Percentiles rank a stretch among this genome's conserved stretches.
Evolutionary conservation across 1,140 invertebrate genomes (phyloP).

Genomic region (Trichoplusia ni): DNA sequence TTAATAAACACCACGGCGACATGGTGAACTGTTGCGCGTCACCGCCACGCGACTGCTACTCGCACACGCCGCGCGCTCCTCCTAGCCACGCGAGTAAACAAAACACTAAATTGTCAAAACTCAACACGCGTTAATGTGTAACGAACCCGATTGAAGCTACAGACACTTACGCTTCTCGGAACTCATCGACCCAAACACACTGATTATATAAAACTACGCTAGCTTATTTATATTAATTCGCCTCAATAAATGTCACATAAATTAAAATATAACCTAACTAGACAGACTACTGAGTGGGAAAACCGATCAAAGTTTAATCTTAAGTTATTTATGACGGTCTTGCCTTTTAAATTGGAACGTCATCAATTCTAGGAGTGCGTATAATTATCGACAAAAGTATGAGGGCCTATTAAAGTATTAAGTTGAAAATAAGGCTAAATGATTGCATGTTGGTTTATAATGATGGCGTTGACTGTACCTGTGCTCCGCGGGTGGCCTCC

Average conservation of each 20-base stretch:
- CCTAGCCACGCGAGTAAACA: not conserved
- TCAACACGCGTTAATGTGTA: too few relatives aligned
- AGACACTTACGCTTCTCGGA: not conserved
- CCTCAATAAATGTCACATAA: slow-evolving; percentile 11
- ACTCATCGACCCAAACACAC: slow-evolving; percentile 4
- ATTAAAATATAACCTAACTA: not conserved
- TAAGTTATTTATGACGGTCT: not conserved
- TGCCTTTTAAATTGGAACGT: not conserved
- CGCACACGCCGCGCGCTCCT: slow-evolving; percentile 20
- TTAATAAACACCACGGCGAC: slow-evolving; percentile 67
- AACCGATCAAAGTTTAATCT: not conserved
- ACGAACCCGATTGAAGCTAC: too few relatives aligned
- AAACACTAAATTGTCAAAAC: too few relatives aligned
- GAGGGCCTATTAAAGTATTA: slow-evolving; percentile 11
- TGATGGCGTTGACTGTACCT: slow-evolving; percentile 22
- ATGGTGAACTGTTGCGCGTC: slow-evolving; percentile 57
- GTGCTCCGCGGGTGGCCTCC: slow-evolving; percentile 30
- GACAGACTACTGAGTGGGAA: not conserved
- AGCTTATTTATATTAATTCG: slow-evolving; percentile 8
- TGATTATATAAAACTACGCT: slow-evolving; percentile 3
- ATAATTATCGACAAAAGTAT: not conserved
- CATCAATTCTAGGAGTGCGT: not conserved
- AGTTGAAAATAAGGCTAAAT: slow-evolving; percentile 11
- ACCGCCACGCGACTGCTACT: not conserved
- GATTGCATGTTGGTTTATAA: slow-evolving; percentile 14